phyloP scores from a whole-genome alignment of 1,140 invertebrate species.

The Aphis gossypii region DNA sequence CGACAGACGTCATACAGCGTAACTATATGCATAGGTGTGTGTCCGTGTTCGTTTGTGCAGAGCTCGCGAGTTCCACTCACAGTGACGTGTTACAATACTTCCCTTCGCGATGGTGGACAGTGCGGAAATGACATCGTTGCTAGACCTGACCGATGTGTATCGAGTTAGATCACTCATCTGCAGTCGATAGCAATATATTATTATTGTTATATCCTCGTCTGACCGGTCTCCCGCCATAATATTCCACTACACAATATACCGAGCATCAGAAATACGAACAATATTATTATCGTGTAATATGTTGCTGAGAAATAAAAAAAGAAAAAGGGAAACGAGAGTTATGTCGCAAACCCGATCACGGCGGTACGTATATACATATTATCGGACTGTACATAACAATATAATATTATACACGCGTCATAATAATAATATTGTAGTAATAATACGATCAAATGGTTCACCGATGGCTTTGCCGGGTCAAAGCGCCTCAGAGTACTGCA shows the following conservation, averaged over 20 bases:
- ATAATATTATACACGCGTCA: background rate
- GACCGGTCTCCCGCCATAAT: background rate
- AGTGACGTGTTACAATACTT: background rate
- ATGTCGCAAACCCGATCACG: slow-evolving; percentile 39
- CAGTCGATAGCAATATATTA: background rate
- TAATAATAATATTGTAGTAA: background rate
- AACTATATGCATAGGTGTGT: background rate
- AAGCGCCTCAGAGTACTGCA: background rate
- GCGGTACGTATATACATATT: background rate
- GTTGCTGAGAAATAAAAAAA: background rate
- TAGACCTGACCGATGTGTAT: background rate
- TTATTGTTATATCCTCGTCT: background rate
- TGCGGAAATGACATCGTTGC: background rate
- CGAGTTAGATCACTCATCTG: slow-evolving; percentile 5
- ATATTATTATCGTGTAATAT: background rate
- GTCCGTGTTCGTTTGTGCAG: background rate
- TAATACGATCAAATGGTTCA: background rate
- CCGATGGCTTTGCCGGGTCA: background rate
- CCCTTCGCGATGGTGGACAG: background rate
- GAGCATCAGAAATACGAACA: background rate
- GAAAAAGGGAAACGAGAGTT: background rate
- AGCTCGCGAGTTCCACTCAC: background rate
- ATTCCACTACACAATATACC: no score
- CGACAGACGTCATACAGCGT: slow-evolving; percentile 8
- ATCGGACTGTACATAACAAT: background rate